Evolutionary conservation across 2,888 invertebrate species (phyloP), one percentile per base, ranked within the genome.

Genomic region (Sphinx pinastri): DNA sequence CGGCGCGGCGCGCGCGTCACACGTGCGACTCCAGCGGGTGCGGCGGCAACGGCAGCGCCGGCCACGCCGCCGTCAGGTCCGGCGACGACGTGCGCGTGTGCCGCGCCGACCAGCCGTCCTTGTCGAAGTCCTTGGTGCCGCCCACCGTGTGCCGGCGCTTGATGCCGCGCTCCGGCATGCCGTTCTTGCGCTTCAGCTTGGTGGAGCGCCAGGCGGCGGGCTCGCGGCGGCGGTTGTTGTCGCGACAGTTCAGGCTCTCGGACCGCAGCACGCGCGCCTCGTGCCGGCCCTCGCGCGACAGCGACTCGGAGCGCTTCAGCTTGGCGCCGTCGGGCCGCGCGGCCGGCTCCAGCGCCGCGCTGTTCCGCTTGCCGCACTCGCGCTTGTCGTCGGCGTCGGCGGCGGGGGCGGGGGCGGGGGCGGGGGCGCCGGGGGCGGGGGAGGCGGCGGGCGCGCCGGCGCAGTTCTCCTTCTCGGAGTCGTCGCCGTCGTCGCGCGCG

Each of bases 121-220:
- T 94, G 87, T 94, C 94, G 88, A 94, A 97, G 90, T 98, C 98
- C 90, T 98, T 97, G n/a, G 97, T 97, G 70, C 98, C 98, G 74
- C 98, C 98, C 11, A 98, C 98, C 0, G 98, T 98, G 92, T 98
- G 98, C 47, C 98, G 95, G 59, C 98, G 95, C 90, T 98, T 98
- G 82, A 98, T 97, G 74, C 97, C 97, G 76, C 96, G 93, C 88
- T 96, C 96, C n/a, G 96, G 96, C 96, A 96, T 96, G 73, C 96
- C 97, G 87, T 96, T 96, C 90, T 97, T 97, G 76, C 97, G 92
- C 88, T 97, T 97, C 71, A 96, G 90, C 85, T 96, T 96, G 69
- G 95, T 95, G 77, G 94, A 91, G 79, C 95, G 95, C 85, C 91
- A 91, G 68, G 92, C 88, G 77, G 92, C 90, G 69, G 91, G 88